Evolutionary conservation across 2,797 vertebrate genomes (phyloP).

Genomic region (Phrynocephalus vlangalii): DNA sequence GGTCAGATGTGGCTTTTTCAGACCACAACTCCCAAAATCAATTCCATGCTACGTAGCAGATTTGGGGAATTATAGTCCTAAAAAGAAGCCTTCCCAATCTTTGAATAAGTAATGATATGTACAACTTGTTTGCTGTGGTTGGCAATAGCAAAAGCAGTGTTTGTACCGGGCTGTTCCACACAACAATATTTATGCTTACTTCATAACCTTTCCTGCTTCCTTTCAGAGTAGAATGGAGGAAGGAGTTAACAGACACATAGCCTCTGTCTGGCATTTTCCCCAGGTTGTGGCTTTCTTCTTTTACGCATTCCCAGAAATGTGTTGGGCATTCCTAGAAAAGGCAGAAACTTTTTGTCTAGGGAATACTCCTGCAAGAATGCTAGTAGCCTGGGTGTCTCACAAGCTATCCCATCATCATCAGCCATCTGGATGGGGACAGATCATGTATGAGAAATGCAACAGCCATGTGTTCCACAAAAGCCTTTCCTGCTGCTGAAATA

Average conservation of each 20-base stretch:
- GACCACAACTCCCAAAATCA: no score
- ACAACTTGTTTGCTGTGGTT: not conserved
- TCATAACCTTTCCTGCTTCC: slow-evolving; percentile 4
- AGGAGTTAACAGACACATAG: not conserved
- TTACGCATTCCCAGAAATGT: slow-evolving; percentile 28
- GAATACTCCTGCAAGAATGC: not conserved
- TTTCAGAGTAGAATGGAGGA: not conserved
- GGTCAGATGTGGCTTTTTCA: not conserved
- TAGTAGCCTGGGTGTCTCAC: not conserved
- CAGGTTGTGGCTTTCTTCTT: not conserved
- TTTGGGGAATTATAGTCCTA: not conserved
- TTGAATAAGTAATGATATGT: no score
- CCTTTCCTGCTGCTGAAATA: not conserved
- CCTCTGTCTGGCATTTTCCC: not conserved
- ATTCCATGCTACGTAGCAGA: no score
- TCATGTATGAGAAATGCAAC: not conserved
- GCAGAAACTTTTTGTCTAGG: slow-evolving; percentile 7
- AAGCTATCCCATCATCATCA: not conserved
- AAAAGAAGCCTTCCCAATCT: not conserved
- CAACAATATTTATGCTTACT: slow-evolving; percentile 13
- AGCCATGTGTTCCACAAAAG: not conserved
- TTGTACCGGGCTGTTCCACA: not conserved
- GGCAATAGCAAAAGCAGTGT: not conserved
- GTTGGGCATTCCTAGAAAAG: slow-evolving; percentile 19
- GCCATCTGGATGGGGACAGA: not conserved